Evolutionary conservation across 2,888 invertebrate species (phyloP), one percentile per base, ranked within the genome.

Genomic region (Adelphocoris suturalis): DNA sequence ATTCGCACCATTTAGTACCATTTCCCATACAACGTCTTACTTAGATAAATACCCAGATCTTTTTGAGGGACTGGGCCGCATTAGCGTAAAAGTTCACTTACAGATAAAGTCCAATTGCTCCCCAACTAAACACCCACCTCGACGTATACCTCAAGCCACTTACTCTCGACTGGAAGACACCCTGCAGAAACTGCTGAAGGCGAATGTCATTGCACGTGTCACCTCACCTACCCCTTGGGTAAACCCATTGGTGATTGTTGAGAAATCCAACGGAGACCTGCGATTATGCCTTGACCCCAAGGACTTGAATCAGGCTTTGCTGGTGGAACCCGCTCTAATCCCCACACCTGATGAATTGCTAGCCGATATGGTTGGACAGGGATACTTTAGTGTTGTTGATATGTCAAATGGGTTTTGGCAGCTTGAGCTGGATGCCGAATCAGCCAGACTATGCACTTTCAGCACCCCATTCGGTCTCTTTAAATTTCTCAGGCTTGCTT

Each of bases 141-240:
- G 92, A 86, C 90, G 90, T 76, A 86, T 92, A 48, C 91, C 92
- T n/a, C 88, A 91, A 27, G 89, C 91, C 13, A 55, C 91, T 23
- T 82, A 90, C 23, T 78, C 87, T 16, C 84, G 86, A 68, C 61
- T 92, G 46, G 90, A 90, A 81, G 68, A 90, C 12, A 87, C 86
- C 55, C 82, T 92, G 19, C 76, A 90, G n/a, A 52, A 90, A 47
- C 85, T 92, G 91, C 90, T 85, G 89, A 23, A 76, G 23, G 48
- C 90, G 2, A 90, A 57, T 16, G 80, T 92, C 0, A 91, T 92
- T 11, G 76, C 68, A 16, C 88, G 90, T 80, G 91, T 92, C 0
- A 90, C 90, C 19, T 86, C 90, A 57, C 92, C 92, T 7, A 91
- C 90, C 12, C 91, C 92, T 12, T 92, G 92, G 92, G 91, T 91